Evolutionary conservation across 2,888 invertebrate genomes (phyloP), one percentile per base, ranked within the genome.

Genomic region (Mimachlamys varia): DNA sequence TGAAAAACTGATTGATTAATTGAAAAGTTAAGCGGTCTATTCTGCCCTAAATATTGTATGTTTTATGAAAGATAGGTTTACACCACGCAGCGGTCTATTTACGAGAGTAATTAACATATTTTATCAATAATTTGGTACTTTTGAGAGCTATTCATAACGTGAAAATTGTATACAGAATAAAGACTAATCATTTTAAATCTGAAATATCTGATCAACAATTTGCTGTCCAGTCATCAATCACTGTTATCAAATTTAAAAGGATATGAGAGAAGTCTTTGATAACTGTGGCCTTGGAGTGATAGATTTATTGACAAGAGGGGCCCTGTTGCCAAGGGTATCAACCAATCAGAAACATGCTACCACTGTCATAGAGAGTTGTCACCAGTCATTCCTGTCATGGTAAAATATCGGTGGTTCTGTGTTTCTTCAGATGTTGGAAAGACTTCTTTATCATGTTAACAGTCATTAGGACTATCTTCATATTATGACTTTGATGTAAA

Each of bases 201-300:
- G 10, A 27, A 88, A 88, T 88, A 88, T 88, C 88, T 88, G 49
- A 88, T 88, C 88, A 50, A 49, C 50, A 49, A 19, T n/a, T 50
- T 38, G 19, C 7, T 76, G 76, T 76, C 76, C 44, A 27, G 49
- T 88, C 88, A 88, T 88, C 44, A 50, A 88, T 88, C 88, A 88
- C 27, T 49, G 88, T 27, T 88, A 88, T 88, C 88, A 88, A 49
- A 88, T 88, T 88, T 50, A 76, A 76, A 76, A 76, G 76, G 76
- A 76, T 76, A 76, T 19, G 33, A 76, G 76, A 76, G 33, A 88
- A 53, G 22, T 88, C 88, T 53, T 88, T 50, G 27, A 49, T 88
- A 44, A 49, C 37, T 0, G n/a, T 88, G 88, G n/a, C 88, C 88
- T 88, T 88, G 50, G 53, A 88, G 22, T 49, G 88, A 88, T 88